Evolutionary conservation across 2,113 vertebrate genomes (phyloP).

Genomic region (Plestiodon gilberti): DNA sequence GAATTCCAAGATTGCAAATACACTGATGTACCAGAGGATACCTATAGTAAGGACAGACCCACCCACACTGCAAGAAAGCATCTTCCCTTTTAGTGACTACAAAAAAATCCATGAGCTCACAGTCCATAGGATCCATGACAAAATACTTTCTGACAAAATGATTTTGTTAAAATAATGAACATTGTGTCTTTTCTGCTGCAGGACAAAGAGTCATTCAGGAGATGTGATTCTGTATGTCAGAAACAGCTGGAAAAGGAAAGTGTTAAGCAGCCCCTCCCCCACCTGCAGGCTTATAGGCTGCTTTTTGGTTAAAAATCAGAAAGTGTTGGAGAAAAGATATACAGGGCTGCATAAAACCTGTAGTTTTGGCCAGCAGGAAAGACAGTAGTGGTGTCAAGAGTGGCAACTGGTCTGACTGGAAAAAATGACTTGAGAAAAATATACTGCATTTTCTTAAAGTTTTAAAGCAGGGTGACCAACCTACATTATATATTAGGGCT

Average conservation of each 20-base stretch:
- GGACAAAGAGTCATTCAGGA: neutral
- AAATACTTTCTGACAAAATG: neutral
- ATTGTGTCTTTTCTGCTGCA: neutral
- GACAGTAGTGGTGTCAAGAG: neutral
- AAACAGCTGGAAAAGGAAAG: neutral
- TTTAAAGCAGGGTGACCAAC: neutral
- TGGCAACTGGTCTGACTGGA: neutral
- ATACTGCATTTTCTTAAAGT: neutral
- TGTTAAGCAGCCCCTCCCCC: neutral
- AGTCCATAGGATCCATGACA: neutral
- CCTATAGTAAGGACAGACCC: neutral
- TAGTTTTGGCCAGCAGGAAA: neutral
- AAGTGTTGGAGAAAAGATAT: neutral
- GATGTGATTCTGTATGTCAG: neutral
- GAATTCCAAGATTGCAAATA: conserved; percentile 15
- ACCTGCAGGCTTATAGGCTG: too few species aligned
- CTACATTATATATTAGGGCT: neutral
- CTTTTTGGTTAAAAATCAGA: neutral
- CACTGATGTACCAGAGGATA: neutral
- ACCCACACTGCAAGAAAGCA: neutral
- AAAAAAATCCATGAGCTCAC: neutral
- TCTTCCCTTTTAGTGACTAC: neutral
- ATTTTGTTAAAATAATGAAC: neutral
- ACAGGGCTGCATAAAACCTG: neutral
- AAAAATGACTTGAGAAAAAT: neutral